Evolutionary conservation across 2,797 vertebrate genomes (phyloP), one percentile per base, ranked within the genome.

Genomic region (Rachycentron canadum): DNA sequence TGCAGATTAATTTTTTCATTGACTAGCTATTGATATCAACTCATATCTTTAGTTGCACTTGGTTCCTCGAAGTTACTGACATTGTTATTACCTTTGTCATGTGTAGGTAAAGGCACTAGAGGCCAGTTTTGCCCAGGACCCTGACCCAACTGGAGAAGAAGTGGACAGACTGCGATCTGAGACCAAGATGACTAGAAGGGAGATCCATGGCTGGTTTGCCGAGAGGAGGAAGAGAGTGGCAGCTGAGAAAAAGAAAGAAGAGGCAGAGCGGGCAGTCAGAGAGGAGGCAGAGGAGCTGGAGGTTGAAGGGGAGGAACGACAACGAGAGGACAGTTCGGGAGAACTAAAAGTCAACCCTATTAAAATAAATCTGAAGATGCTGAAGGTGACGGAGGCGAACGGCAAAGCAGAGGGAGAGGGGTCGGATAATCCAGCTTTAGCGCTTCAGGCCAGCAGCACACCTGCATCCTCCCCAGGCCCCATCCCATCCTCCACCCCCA

Each of bases 361-460:
- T 85, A 99, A 99, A 92, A 99, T 99, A 80, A 99, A 99, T 84
- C 95, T 99, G 73, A 99, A 98, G 90, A 99, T 98, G 94, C 95
- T 99, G 67, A 96, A 97, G 72, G 98, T 99, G 81, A 99, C 97
- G 0, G 98, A 99, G 88, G 95, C 97, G 63, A 97, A 94, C 0
- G 96, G 96, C 75, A 97, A 96, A 93, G 75, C 23, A 0, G 96
- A 96, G 66, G 79, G 86, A 4, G 94, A 94, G 7, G 79, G 62
- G 19, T 76, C 50, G 38, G 67, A 89, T 5, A 50, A 63, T 50
- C 38, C 63, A 12, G 19, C 81, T 5, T 73, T 80, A 28, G 69
- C 25, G 3, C 67, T 76, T 67, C 91, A 89, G 7, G 50, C 83
- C 47, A 70, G 82, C 70, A 50, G 59, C 79, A 68, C 81, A 3